Evolutionary conservation across 1,140 invertebrate species (phyloP).

Genomic region (Apis cerana): DNA sequence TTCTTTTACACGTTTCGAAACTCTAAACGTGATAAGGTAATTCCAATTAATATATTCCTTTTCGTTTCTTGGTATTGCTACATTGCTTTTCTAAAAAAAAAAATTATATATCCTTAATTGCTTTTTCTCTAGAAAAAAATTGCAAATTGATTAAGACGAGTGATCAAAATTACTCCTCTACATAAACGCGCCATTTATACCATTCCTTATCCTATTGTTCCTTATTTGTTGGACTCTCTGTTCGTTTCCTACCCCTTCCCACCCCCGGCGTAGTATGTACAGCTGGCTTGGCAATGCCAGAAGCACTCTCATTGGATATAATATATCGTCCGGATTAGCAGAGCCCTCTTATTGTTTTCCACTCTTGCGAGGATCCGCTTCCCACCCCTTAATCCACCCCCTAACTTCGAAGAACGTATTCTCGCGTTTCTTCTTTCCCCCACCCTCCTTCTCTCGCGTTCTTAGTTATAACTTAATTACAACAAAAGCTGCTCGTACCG

Average conservation of each 20-base stretch:
- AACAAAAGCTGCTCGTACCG: conserved; percentile 75
- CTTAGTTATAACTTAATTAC: conserved; percentile 81
- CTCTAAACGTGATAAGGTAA: too few relatives aligned
- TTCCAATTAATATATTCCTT: too few relatives aligned
- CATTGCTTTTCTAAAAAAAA: too few relatives aligned
- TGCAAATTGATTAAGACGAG: too few relatives aligned
- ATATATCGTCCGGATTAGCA: conserved; percentile 79
- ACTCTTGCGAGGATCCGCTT: conserved; percentile 68
- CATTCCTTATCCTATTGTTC: conserved; percentile 2
- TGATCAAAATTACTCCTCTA: neutral
- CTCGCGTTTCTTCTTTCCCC: conserved; percentile 53
- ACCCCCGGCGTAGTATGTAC: neutral
- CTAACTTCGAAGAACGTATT: conserved; percentile 41
- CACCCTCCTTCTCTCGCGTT: conserved; percentile 27
- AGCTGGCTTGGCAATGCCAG: conserved; percentile 67
- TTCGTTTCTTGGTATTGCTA: too few relatives aligned
- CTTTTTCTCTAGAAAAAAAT: too few relatives aligned
- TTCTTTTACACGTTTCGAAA: too few relatives aligned
- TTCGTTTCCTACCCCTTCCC: neutral
- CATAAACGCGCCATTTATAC: neutral
- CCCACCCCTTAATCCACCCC: conserved; percentile 8
- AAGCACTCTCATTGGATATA: conserved; percentile 78
- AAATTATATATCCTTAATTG: too few relatives aligned
- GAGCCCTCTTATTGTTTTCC: conserved; percentile 80
- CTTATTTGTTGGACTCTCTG: conserved; percentile 36